Percentiles rank a stretch among this genome's conserved stretches.
Conservation (phyloP, 2,113 vertebrate genomes). For the Gracilinanus agilis region DNA sequence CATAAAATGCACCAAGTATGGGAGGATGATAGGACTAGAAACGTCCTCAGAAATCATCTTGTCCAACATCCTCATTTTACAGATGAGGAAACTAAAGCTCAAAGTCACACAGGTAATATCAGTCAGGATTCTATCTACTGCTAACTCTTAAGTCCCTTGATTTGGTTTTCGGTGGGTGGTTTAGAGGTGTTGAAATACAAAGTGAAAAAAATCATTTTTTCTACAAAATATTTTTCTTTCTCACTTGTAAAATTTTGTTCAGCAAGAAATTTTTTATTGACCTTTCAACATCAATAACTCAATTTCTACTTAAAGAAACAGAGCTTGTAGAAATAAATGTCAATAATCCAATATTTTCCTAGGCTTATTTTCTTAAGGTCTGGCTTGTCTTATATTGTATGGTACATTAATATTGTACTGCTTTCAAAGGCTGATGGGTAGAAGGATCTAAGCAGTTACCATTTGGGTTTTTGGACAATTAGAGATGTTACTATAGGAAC, state of each 20-base stretch:
- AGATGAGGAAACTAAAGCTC: neutral
- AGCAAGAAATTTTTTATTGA: conserved; percentile 32
- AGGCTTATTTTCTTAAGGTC: conserved; percentile 19
- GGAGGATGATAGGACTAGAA: neutral
- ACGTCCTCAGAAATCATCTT: neutral
- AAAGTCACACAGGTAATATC: neutral
- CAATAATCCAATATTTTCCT: conserved; percentile 19
- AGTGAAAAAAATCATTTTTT: neutral
- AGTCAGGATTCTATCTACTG: neutral
- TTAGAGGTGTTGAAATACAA: neutral
- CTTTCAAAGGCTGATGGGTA: conserved; percentile 34
- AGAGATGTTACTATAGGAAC: neutral
- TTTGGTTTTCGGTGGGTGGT: neutral
- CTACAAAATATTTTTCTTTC: neutral
- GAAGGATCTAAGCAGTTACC: conserved; percentile 20
- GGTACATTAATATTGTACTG: conserved; percentile 17
- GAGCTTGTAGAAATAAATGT: conserved; percentile 41
- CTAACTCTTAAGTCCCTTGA: neutral
- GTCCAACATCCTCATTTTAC: neutral
- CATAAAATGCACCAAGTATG: neutral
- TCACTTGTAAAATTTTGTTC: conserved; percentile 3
- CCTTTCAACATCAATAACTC: conserved; percentile 26
- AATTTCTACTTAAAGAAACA: conserved; percentile 53
- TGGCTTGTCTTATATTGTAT: conserved; percentile 42
- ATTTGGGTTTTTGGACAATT: conserved; percentile 47